Evolutionary conservation across 2,797 vertebrate species (phyloP).

Genomic region (Hafferia zeledoni): DNA sequence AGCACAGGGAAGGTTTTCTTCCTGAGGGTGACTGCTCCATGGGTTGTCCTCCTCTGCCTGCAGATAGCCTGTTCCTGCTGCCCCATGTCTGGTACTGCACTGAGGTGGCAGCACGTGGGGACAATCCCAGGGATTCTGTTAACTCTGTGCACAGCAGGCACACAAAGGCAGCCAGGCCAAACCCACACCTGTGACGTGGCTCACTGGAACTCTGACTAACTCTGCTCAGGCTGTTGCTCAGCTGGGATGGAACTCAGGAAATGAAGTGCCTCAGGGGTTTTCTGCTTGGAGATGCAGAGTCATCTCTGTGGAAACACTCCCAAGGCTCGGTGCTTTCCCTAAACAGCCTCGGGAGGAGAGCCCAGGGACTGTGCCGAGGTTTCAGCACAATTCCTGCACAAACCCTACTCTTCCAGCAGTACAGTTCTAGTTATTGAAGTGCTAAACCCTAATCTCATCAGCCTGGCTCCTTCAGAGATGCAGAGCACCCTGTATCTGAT

Average conservation of each 20-base stretch:
- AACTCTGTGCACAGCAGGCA: not conserved
- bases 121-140: not conserved
- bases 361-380: rapidly evolving
- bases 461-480: not conserved
- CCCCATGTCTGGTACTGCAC: not conserved
- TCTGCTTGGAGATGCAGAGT: not conserved
- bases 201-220: not conserved
- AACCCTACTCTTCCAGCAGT: not conserved
- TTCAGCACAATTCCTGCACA: not conserved
- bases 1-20: not conserved
- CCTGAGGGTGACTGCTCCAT: too few relatives aligned
- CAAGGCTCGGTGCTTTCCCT: not conserved
- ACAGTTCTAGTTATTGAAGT: not conserved
- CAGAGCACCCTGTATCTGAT: not conserved
- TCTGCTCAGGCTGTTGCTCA: not conserved
- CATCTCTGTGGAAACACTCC: not conserved
- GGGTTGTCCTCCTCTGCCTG: not conserved
- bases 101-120: not conserved
- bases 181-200: not conserved
- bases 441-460: slow-evolving; percentile 4
- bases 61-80: not conserved
- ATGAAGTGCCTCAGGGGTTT: not conserved
- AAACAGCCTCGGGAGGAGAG: not conserved
- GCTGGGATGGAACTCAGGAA: not conserved
- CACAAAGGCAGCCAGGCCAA: rapidly evolving